Conservation (phyloP, 2,113 vertebrate species). For the Lepus europaeus region DNA sequence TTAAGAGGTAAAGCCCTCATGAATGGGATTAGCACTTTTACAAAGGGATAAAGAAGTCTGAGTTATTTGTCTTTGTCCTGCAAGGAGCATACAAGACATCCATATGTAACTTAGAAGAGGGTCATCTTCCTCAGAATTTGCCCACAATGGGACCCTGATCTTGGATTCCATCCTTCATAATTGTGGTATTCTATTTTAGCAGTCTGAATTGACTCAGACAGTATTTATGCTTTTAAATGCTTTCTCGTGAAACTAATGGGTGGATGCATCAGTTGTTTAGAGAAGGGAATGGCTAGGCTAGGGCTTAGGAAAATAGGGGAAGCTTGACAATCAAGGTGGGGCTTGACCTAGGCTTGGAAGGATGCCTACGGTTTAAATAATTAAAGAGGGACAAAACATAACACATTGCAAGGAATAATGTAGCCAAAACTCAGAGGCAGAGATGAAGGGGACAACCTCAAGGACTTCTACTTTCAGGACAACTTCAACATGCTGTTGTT, state of each 20-base stretch:
- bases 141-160: neutral
- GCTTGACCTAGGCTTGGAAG: neutral
- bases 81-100: neutral
- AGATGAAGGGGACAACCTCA: neutral
- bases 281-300: neutral
- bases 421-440: neutral
- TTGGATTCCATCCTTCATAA: neutral
- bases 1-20: neutral
- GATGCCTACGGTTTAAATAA: slow-evolving; percentile 8
- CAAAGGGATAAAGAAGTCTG: neutral
- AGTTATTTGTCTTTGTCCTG: too few species aligned
- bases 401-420: neutral
- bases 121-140: neutral
- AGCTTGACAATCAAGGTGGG: neutral
- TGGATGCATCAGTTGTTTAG: neutral
- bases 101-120: neutral
- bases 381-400: neutral
- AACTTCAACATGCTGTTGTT: neutral
- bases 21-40: neutral
- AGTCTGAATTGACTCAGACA: neutral
- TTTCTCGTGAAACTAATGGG: neutral
- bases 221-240: neutral
- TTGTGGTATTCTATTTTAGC: neutral
- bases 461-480: neutral
- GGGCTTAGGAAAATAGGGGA: neutral